A percentile compares a stretch with the other conserved stretches of the same genome.
phyloP scores from a whole-genome alignment of 2,113 vertebrate species.

The Pavo muticus region DNA sequence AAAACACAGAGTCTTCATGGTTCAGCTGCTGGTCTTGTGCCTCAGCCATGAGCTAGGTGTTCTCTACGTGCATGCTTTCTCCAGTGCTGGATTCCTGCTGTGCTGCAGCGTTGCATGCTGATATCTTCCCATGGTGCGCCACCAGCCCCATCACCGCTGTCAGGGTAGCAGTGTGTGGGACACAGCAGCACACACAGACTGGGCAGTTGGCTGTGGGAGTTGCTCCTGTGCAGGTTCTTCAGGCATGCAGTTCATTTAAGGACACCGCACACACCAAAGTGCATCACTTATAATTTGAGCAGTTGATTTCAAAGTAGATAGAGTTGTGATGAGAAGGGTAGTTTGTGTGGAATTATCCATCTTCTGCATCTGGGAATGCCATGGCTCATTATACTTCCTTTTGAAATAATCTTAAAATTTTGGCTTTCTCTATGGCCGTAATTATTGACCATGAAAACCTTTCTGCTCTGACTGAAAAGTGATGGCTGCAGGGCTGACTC shows the following conservation, averaged over 20 bases:
- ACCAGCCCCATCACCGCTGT: neutral
- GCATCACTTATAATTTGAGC: neutral
- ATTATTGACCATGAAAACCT: neutral
- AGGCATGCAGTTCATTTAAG: neutral
- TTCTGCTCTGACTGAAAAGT: neutral
- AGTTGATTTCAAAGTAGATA: neutral
- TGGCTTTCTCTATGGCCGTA: neutral
- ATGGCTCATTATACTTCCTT: neutral
- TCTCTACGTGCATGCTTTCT: accelerated
- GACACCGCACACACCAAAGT: too few relatives aligned
- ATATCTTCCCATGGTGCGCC: accelerated
- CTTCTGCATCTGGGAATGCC: accelerated
- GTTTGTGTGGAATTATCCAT: neutral
- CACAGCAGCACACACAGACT: neutral
- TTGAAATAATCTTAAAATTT: neutral
- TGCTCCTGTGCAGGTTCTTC: neutral
- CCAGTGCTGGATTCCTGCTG: neutral
- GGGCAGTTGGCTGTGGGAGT: accelerated
- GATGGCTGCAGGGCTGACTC: neutral
- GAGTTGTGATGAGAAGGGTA: neutral
- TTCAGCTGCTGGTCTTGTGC: neutral
- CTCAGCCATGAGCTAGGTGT: neutral
- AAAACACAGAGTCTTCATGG: neutral
- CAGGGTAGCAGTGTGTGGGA: neutral
- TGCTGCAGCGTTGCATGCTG: neutral